Conservation (phyloP, 2,888 invertebrate species). For the Drosophila atripex region DNA sequence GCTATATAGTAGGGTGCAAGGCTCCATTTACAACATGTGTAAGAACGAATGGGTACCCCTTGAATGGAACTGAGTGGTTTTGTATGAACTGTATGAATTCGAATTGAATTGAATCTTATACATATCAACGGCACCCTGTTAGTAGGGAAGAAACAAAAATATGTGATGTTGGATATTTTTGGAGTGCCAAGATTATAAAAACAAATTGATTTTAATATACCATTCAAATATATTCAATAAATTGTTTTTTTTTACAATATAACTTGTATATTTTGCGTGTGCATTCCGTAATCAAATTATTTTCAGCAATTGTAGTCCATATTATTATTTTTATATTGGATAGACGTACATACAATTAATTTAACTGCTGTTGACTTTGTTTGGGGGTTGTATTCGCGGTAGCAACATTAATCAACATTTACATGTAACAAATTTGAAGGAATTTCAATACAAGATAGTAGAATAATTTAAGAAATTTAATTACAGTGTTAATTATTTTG, state of each 20-base stretch:
- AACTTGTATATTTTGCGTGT: constrained; percentile 39
- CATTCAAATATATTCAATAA: constrained; percentile 87
- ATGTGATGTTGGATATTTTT: no score
- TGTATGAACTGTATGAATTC: no score
- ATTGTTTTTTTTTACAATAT: constrained; percentile 80
- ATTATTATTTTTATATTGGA: constrained; percentile 21
- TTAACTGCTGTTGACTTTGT: constrained; percentile 48
- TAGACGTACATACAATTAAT: constrained; percentile 55
- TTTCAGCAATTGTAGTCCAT: constrained; percentile 36
- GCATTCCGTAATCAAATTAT: constrained; percentile 24
- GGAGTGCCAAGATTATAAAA: constrained; percentile 2
- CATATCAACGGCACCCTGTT: no score
- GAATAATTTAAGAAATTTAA: constrained; percentile 59
- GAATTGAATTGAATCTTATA: no score
- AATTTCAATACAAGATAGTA: constrained; percentile 65
- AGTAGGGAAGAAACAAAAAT: no score
- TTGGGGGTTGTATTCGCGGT: constrained; percentile 37
- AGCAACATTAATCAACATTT: constrained; percentile 65
- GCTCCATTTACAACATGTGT: no score
- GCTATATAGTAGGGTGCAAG: no score
- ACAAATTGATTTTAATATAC: constrained; percentile 84
- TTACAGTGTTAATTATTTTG: constrained; percentile 31
- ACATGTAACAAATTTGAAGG: constrained; percentile 67
- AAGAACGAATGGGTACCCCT: no score
- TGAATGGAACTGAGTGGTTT: no score